Conservation (phyloP, 2,797 vertebrate genomes). For the Spatula clypeata region DNA sequence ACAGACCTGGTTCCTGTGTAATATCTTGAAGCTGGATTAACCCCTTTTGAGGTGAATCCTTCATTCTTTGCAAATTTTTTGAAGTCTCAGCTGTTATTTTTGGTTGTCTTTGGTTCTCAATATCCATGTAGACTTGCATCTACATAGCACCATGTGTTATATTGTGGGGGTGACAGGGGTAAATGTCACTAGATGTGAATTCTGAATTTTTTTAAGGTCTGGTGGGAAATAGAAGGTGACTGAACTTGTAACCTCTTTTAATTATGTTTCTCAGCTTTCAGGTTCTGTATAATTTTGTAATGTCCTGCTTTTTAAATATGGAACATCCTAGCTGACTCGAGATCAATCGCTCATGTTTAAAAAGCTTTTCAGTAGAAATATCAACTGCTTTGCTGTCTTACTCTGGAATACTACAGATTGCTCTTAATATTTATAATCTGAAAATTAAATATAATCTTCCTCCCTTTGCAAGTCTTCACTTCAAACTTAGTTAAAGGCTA, state of each 20-base stretch:
- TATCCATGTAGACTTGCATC: background rate
- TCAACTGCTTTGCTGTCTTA: background rate
- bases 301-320: background rate
- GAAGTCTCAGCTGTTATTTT: background rate
- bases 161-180: background rate
- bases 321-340: background rate
- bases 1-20: background rate
- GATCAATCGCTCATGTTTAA: background rate
- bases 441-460: background rate
- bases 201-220: background rate
- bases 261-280: background rate
- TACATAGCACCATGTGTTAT: background rate
- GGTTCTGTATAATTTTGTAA: background rate
- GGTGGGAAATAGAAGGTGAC: background rate
- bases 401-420: background rate
- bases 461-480: background rate
- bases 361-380: background rate
- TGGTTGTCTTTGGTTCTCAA: background rate
- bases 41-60: background rate
- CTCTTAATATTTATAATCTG: background rate
- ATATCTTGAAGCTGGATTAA: constrained; percentile 12
- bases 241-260: background rate
- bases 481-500: constrained; percentile 13
- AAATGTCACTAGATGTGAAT: background rate
- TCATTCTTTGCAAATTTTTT: background rate